Percentiles rank a stretch among this genome's conserved stretches.
These are phyloP conservation scores for Gallinago nigripennis DNA, from an alignment of 2,797 vertebrate species.

Conservation along the genomic window DNA sequence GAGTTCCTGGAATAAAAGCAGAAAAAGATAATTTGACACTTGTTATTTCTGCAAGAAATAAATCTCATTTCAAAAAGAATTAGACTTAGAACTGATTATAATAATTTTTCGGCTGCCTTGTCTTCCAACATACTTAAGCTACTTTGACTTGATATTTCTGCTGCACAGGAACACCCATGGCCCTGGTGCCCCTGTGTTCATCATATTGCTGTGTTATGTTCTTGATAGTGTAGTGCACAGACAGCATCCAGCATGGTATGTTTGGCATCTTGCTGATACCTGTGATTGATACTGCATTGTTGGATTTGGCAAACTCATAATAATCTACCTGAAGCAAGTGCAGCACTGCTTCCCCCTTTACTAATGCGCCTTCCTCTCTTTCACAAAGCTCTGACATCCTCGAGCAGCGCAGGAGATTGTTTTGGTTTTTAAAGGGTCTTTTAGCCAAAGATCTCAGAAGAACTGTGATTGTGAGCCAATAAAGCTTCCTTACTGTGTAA, in stretches of 20 bases:
- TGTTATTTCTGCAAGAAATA: neutral
- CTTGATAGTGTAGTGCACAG: accelerated
- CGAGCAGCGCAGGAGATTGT: neutral
- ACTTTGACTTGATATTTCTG: neutral
- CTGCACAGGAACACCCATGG: neutral
- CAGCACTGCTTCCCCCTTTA: neutral
- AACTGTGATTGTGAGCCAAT: neutral
- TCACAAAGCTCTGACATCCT: neutral
- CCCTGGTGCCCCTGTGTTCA: neutral
- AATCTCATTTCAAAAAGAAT: neutral
- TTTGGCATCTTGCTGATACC: neutral
- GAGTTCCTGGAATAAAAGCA: neutral
- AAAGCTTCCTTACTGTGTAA: neutral
- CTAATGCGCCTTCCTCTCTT: neutral
- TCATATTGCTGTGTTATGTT: accelerated
- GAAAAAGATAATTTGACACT: neutral
- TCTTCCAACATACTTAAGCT: neutral
- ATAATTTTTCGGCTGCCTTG: neutral
- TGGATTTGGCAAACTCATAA: neutral
- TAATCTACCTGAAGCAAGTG: neutral
- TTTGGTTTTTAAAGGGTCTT: neutral
- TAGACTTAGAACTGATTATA: neutral
- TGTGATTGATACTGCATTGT: neutral
- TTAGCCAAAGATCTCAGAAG: neutral
- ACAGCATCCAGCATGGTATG: neutral